These are phyloP conservation scores for Menidia menidia DNA, from an alignment of 2,797 vertebrate genomes.

Conservation along the genomic window DNA sequence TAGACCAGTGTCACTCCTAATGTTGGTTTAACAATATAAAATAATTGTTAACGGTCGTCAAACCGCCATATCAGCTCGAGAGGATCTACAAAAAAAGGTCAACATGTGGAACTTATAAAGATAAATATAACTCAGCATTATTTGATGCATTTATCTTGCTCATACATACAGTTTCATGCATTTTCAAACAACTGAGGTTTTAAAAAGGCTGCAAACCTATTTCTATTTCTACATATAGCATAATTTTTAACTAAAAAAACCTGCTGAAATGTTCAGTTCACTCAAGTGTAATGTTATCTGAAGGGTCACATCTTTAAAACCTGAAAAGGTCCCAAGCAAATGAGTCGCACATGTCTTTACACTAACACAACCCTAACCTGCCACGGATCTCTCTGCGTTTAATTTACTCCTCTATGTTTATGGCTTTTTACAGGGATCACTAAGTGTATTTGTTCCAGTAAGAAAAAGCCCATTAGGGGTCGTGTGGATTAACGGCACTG, in stretches of 20 bases:
- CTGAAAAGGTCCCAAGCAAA: slow-evolving; percentile 1
- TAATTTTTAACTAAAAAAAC: background rate
- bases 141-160: background rate
- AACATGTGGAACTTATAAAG: background rate
- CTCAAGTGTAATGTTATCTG: slow-evolving; percentile 5
- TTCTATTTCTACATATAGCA: background rate
- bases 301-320: slow-evolving; percentile 18
- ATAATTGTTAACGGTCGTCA: no score
- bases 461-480: background rate
- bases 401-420: slow-evolving; percentile 20
- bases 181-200: background rate
- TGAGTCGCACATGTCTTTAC: slow-evolving; percentile 23
- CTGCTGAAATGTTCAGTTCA: background rate
- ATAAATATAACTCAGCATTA: background rate
- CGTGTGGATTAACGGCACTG: slow-evolving; percentile 1
- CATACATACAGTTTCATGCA: background rate
- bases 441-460: slow-evolving; percentile 17
- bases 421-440: slow-evolving; percentile 24
- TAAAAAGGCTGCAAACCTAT: background rate
- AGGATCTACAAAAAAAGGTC: no score
- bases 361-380: slow-evolving; percentile 3
- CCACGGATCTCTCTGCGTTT: slow-evolving; percentile 1
- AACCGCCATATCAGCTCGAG: no score
- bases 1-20: no score
- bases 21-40: no score